Evolutionary conservation across 2,113 vertebrate genomes (phyloP).

Genomic region (Lutjanus erythropterus): DNA sequence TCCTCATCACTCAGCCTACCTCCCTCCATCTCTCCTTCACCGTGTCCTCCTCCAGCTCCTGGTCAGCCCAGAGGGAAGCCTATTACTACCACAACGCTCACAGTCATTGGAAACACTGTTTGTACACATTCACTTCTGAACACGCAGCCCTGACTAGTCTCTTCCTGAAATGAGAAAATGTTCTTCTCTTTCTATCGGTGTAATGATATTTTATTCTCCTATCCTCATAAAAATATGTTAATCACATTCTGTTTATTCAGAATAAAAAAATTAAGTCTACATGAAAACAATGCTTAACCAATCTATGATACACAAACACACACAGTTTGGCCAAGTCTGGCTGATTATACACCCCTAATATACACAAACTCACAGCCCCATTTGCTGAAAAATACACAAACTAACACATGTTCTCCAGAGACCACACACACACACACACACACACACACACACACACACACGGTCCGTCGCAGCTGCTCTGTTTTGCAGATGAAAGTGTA

Average conservation of each 20-base stretch:
- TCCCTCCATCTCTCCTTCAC: slow-evolving; percentile 52
- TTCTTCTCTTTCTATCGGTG: neutral
- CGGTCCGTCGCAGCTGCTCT: slow-evolving; percentile 58
- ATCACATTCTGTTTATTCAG: neutral
- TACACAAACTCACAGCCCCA: slow-evolving; percentile 25
- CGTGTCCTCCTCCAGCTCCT: slow-evolving; percentile 37
- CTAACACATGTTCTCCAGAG: slow-evolving; percentile 48
- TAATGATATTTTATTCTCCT: neutral
- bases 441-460: slow-evolving; percentile 27
- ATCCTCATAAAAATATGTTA: slow-evolving; percentile 14
- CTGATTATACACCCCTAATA: neutral
- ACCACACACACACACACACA: slow-evolving; percentile 32
- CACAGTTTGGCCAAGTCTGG: slow-evolving; percentile 12
- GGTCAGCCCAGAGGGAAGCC: slow-evolving; percentile 41
- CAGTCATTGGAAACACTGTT: slow-evolving; percentile 24
- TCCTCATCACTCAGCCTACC: slow-evolving; percentile 68
- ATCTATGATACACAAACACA: neutral
- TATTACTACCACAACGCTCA: slow-evolving; percentile 33
- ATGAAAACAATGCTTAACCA: slow-evolving; percentile 28
- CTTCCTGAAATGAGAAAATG: neutral
- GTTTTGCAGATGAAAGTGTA: slow-evolving; percentile 67
- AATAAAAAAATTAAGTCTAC: slow-evolving; percentile 3
- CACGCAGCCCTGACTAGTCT: neutral
- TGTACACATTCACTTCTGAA: slow-evolving; percentile 11
- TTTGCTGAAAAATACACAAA: slow-evolving; percentile 47